phyloP scores from a whole-genome alignment of 2,888 invertebrate species.

The Pomacea canaliculata region DNA sequence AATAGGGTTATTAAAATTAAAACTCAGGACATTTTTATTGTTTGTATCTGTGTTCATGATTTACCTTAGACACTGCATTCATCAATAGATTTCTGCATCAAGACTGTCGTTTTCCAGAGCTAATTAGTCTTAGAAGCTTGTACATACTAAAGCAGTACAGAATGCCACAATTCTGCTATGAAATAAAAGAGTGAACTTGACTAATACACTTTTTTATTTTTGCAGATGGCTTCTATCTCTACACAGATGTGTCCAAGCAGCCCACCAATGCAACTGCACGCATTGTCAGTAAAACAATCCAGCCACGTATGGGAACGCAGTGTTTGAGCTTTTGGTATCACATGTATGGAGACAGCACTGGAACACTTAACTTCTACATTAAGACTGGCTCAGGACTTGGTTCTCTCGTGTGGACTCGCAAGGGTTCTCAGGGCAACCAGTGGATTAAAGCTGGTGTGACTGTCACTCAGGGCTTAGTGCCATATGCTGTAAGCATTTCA shows the following conservation, averaged over 20 bases:
- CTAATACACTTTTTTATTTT: too few species aligned
- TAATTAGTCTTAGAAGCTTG: too few species aligned
- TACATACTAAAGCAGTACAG: too few species aligned
- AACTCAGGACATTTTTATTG: too few species aligned
- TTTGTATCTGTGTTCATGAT: too few species aligned
- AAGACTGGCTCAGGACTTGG: conserved; percentile 39
- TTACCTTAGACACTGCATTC: too few species aligned
- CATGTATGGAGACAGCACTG: conserved; percentile 60
- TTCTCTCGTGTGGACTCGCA: conserved; percentile 50
- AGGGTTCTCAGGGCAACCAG: conserved; percentile 51
- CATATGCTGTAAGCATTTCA: conserved; percentile 25
- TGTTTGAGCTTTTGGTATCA: conserved; percentile 66
- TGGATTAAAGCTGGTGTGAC: conserved; percentile 56
- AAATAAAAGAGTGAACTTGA: too few species aligned
- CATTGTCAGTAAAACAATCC: conserved; percentile 38
- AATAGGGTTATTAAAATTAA: too few species aligned
- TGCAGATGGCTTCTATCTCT: conserved; percentile 47
- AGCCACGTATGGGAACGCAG: conserved; percentile 22
- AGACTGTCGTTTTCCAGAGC: too few species aligned
- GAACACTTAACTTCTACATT: conserved; percentile 52
- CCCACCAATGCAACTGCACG: conserved; percentile 74
- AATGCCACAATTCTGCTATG: too few species aligned
- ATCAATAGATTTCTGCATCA: too few species aligned
- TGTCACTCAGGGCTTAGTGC: conserved; percentile 26
- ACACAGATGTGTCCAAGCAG: conserved; percentile 71